Percentiles rank a stretch among this genome's conserved stretches.
Conservation (phyloP, 35 echinoderm and acorn worm species). For the Lytechinus pictus region DNA sequence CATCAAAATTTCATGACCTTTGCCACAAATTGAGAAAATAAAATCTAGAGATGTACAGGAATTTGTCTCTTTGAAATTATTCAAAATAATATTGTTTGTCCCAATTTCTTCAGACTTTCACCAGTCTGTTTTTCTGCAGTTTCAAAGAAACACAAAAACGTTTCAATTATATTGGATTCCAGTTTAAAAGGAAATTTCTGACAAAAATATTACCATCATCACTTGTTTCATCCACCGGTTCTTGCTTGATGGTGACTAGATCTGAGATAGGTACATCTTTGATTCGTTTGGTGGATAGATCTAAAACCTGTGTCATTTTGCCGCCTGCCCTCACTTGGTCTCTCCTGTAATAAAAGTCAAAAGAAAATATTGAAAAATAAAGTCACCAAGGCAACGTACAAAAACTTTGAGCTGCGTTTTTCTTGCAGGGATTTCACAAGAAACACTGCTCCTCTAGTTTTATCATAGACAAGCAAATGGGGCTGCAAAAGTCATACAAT, state of each 20-base stretch:
- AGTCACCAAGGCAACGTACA: too few species aligned
- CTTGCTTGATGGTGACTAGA: background rate
- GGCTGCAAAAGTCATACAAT: too few species aligned
- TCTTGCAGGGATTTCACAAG: too few species aligned
- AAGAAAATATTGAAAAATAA: background rate
- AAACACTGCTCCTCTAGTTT: too few species aligned
- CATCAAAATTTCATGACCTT: too few species aligned
- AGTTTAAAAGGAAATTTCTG: too few species aligned
- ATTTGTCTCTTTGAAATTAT: background rate
- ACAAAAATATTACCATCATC: background rate
- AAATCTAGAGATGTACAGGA: too few species aligned
- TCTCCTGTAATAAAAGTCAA: background rate
- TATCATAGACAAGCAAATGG: too few species aligned
- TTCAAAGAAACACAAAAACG: background rate
- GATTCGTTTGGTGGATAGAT: too few species aligned
- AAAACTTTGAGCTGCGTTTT: too few species aligned
- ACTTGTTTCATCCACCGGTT: background rate
- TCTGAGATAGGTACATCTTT: background rate
- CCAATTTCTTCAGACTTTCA: background rate
- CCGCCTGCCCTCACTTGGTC: background rate
- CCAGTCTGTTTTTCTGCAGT: background rate
- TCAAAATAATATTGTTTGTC: background rate
- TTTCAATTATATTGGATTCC: too few species aligned
- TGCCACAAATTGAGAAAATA: too few species aligned
- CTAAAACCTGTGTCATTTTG: background rate